These are phyloP conservation scores for Melierax canorus DNA, from an alignment of 2,113 vertebrate genomes.

Conservation along the genomic window DNA sequence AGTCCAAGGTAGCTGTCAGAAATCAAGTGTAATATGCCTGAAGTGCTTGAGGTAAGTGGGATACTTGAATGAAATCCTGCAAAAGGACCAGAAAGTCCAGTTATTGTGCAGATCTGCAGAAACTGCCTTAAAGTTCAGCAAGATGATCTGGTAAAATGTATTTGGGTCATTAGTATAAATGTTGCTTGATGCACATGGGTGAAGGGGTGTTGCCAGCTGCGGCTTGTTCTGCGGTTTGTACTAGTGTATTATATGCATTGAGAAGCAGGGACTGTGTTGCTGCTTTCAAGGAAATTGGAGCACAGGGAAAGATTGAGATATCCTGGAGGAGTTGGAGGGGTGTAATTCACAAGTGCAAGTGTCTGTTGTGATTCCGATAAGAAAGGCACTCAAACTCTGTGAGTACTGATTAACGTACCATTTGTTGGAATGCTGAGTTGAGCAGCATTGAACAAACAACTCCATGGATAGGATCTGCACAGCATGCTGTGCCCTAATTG, in stretches of 20 bases:
- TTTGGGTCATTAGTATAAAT: neutral
- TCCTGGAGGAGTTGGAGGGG: neutral
- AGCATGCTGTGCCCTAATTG: neutral
- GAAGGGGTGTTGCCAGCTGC: neutral
- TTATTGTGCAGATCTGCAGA: neutral
- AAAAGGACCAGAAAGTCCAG: neutral
- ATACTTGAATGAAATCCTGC: neutral
- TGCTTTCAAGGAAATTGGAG: neutral
- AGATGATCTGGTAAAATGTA: neutral
- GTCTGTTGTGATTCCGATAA: accelerated
- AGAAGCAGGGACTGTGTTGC: neutral
- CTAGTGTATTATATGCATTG: accelerated
- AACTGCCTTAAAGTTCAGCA: neutral
- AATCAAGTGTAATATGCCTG: neutral
- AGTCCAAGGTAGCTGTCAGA: neutral
- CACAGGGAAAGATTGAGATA: neutral
- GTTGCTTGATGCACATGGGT: accelerated
- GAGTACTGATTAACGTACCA: neutral
- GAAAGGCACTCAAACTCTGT: neutral
- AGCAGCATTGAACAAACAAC: neutral
- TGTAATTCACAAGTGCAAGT: neutral
- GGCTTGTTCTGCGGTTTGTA: neutral
- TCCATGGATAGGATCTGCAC: neutral
- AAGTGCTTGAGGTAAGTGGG: neutral
- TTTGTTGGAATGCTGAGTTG: neutral